Evolutionary conservation across 2,113 vertebrate genomes (phyloP), one percentile per base, ranked within the genome.

Genomic region (Toxotes jaculatrix): DNA sequence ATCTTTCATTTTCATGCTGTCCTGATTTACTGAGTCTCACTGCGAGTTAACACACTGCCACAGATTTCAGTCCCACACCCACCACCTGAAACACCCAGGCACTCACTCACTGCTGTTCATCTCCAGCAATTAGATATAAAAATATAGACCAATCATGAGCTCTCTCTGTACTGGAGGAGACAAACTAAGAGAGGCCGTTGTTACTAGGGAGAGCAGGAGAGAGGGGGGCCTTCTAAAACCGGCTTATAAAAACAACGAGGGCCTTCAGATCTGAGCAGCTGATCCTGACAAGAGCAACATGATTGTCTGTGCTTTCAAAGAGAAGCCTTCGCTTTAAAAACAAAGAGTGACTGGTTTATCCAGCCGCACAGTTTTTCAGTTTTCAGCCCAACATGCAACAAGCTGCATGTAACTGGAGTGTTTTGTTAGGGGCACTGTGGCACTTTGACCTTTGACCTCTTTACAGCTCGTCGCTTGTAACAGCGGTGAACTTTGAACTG

Each of bases 101-200:
- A 47, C 86, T 86, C 88, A 84, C 92, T 90, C 91, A 79, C 84
- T 77, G 87, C 91, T 89, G 88, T 74, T 93, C 92, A 89, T 92
- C 89, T 94, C 86, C 90, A 93, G 91, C 92, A 93, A 94, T 92
- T 94, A 91, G 89, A 94, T 93, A 89, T 92, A 94, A 94, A 95
- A 95, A 95, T 95, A 95, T 91, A 84, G 89, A 90, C 94, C 95
- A 95, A 95, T 95, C 91, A 67, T 31, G 77, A 74, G 70, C 86
- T 66, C 17, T 31, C 32, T 68, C 31, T 16, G 84, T 32, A 19
- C 74, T 85, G 79, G 82, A 92, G 89, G 85, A 92, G 92, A 84
- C 67, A 64, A 77, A 69, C 90, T 81, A 38, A 87, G 90, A 84
- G 87, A 80, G 79, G 70, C 82, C 23, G 82, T 84, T 94, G 94